Evolutionary conservation across 30 jellyfish, hydroid and myxozoan genomes (phyloP).

Genomic region (Chrysaora quinquecirrha): DNA sequence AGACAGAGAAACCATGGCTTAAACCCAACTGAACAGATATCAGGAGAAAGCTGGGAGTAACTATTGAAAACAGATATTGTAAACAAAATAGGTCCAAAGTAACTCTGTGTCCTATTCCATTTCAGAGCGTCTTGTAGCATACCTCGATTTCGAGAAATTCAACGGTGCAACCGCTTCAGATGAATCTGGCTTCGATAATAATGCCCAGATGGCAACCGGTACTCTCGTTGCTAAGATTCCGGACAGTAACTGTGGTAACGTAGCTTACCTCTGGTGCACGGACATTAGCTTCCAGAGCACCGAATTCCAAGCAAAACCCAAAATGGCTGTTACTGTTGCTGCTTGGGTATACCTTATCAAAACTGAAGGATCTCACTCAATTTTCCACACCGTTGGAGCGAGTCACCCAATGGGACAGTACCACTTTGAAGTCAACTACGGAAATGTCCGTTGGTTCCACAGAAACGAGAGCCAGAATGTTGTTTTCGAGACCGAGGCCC

Average conservation of each 20-base stretch:
- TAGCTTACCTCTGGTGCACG: conserved; percentile 84
- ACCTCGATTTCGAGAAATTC: conserved; percentile 86
- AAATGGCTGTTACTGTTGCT: conserved; percentile 85
- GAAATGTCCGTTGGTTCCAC: conserved; percentile 93
- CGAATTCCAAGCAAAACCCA: conserved; percentile 97
- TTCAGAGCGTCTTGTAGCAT: conserved; percentile 90
- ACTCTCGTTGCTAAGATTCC: conserved; percentile 81
- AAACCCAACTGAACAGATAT: background rate
- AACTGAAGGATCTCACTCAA: conserved; percentile 80
- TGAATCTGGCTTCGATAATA: conserved; percentile 91
- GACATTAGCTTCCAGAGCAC: conserved; percentile 68
- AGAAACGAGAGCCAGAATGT: conserved; percentile 82
- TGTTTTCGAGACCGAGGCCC: conserved; percentile 93
- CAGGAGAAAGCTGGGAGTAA: background rate
- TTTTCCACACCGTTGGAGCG: conserved; percentile 93
- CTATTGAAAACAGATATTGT: no score
- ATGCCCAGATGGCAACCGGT: conserved; percentile 87
- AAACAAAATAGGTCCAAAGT: no score
- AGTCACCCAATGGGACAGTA: conserved; percentile 86
- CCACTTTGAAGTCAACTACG: conserved; percentile 92
- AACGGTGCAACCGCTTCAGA: conserved; percentile 78
- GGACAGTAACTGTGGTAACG: conserved; percentile 94
- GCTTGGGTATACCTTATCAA: conserved; percentile 91
- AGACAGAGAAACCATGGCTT: background rate
- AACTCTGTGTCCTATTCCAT: background rate